Evolutionary conservation across 1,140 invertebrate species (phyloP), one percentile per base, ranked within the genome.

Genomic region (Anthonomus grandis): DNA sequence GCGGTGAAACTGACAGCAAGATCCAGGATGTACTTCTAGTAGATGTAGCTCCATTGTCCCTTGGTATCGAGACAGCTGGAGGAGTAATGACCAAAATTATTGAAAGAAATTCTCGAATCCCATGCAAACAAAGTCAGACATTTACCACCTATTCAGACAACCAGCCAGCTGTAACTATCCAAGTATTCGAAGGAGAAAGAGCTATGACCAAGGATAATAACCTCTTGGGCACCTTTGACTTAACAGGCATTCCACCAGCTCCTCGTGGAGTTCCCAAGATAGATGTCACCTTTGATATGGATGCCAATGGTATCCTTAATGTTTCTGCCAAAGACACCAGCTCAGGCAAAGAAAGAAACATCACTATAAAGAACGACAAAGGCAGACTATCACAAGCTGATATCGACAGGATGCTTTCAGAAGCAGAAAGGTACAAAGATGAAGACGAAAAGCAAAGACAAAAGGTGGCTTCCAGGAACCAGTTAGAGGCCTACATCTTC

Each of bases 311-410:
- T 17, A 86, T 89, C 24, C 72, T 89, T 31, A 83, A 82, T 48
- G 83, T 86, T 4, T 80, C 81, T 0, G 79, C 79, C 0, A 72
- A 79, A 42, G 80, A 78, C 25, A 78, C 71, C 48, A 80, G 77
- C 6, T 80, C 78, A 0, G 79, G 79, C 0, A 67, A 67, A 27
- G 55, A 59, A 3, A 31, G 46, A 18, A 87, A 90, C 64, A 91
- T 93, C 62, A 89, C 86, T n/a, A 91, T 92, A 56, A 90, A 86
- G 17, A 92, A 92, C 67, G 90, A 92, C 70, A 90, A 90, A 67
- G 86, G 89, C 17, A 78, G 90, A 42, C 73, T 91, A 1, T 82
- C 79, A 8, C 89, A 91, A 66, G 85, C 88, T 21, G 88, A 91
- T 57, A 92, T 93, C 65, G 87, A 93, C 38, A 77, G 84, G 36